Base-by-base conservation (phyloP, 2,797 vertebrate genomes). In the Simalia tracyae region DNA sequence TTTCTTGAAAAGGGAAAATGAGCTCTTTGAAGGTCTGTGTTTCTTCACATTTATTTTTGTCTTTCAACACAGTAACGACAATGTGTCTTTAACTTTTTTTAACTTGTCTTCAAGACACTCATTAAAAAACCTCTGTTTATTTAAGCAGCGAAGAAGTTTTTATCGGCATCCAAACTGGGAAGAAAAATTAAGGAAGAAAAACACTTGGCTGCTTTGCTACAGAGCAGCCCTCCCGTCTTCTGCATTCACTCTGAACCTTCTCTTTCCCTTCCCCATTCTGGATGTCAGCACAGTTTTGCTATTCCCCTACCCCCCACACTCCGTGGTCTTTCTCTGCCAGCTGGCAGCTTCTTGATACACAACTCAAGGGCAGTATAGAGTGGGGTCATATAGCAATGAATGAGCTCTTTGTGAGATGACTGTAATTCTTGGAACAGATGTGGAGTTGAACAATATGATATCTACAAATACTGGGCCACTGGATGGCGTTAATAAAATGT, bases 11-110 rank as follows among this genome's bases (percentile, higher is more conserved):
- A 24, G 10, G 31, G 42, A 46, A 84, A 60, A 5, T 26, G 81
- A 84, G 2, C 9, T 60, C 57, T 46, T 61, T 14, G 60, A 15
- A 88, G 60, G 76, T 92, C 92, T 96, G 84, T 63, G 3, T 94
- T 96, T 96, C 94, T 97, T 97, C 94, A 84, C 89, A 96, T 97
- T 97, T 97, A 97, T 98, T 97, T 96, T 97, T 94, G 97, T 10
- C 54, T 87, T 87, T 87, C 84, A 97, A 96, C 91, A 96, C 89
- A 72, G 42, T 46, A 81, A 17, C 9, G 46, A 81, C 1, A 24
- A 46, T 11, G 22, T 46, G 9, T 9, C 4, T 46, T 46, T 24
- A 46, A 81, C 42, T 46, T 42, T 76, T 42, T 76, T 76, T 46
- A 24, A 81, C 22, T 11, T 19, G 96, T 96, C 92, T 59, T 42